A percentile compares a stretch with the other conserved stretches of the same genome.
Evolutionary conservation across 1,140 invertebrate species (phyloP).

Genomic region (Oedothorax gibbosus): DNA sequence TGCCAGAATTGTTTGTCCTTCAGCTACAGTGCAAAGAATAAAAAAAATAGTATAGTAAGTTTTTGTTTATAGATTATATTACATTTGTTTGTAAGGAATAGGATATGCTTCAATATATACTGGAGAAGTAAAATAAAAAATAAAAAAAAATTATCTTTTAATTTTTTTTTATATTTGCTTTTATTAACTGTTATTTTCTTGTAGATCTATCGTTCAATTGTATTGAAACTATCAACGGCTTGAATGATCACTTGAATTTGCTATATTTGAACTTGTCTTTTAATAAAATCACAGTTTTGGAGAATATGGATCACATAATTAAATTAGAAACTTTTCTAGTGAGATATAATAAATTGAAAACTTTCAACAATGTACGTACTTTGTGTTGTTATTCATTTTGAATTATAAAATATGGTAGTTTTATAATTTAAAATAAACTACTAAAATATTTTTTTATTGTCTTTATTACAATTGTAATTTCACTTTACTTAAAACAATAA

Average conservation of each 20-base stretch:
- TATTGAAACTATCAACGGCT: constrained; percentile 19
- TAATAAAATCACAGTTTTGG: constrained; percentile 2
- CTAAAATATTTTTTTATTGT: too few species aligned
- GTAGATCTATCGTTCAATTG: constrained; percentile 39
- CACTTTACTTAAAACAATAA: too few species aligned
- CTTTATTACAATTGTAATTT: too few species aligned
- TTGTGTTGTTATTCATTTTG: not conserved
- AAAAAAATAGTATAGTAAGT: too few species aligned
- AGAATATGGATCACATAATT: constrained; percentile 32
- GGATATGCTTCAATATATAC: too few species aligned
- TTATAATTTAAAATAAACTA: not conserved
- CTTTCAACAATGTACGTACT: constrained; percentile 30
- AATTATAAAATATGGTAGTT: not conserved
- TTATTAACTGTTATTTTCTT: not conserved
- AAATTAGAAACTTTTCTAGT: constrained; percentile 28
- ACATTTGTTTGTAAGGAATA: too few species aligned
- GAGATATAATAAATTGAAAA: constrained; percentile 30
- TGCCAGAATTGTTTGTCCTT: too few species aligned
- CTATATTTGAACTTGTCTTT: constrained; percentile 28
- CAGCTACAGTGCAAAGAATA: too few species aligned
- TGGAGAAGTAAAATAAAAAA: too few species aligned
- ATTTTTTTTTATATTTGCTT: not conserved
- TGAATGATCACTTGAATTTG: constrained; percentile 19
- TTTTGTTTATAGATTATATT: too few species aligned
- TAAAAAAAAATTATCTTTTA: not conserved